phyloP scores from a whole-genome alignment of 2,888 invertebrate species.

The Therioaphis trifolii region DNA sequence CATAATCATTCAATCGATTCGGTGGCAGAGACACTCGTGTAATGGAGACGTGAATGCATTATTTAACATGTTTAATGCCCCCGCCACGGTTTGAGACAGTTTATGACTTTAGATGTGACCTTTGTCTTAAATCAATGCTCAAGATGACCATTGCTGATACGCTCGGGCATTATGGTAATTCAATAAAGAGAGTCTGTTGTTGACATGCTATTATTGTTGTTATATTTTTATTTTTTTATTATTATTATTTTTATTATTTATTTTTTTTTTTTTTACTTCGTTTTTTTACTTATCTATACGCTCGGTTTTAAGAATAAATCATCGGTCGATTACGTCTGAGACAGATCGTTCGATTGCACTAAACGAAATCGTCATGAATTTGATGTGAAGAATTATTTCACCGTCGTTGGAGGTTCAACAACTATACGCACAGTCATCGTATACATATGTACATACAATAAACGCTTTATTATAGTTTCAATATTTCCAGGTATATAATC shows the following conservation, averaged over 20 bases:
- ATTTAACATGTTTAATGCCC: constrained; percentile 38
- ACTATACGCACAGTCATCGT: too few species aligned
- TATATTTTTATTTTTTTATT: background rate
- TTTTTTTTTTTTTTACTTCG: background rate
- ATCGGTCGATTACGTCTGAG: constrained; percentile 22
- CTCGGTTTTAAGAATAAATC: constrained; percentile 53
- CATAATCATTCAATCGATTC: background rate
- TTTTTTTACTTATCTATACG: background rate
- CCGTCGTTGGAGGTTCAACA: background rate
- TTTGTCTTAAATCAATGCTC: constrained; percentile 29
- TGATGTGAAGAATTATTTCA: constrained; percentile 1
- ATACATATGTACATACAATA: too few species aligned
- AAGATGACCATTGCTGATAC: constrained; percentile 55
- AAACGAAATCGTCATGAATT: constrained; percentile 17
- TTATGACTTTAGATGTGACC: constrained; percentile 49
- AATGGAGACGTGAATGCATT: constrained; percentile 48
- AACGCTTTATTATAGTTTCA: too few species aligned
- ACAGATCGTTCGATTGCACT: constrained; percentile 39
- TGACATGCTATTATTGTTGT: constrained; percentile 50
- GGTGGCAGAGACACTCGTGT: background rate
- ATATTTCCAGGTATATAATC: too few species aligned
- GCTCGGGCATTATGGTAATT: constrained; percentile 42
- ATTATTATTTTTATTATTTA: constrained; percentile 2
- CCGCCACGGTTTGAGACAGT: constrained; percentile 14
- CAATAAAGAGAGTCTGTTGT: constrained; percentile 27